Base-by-base conservation (phyloP, 1,140 invertebrate genomes). In the Zaprionus africanus region DNA sequence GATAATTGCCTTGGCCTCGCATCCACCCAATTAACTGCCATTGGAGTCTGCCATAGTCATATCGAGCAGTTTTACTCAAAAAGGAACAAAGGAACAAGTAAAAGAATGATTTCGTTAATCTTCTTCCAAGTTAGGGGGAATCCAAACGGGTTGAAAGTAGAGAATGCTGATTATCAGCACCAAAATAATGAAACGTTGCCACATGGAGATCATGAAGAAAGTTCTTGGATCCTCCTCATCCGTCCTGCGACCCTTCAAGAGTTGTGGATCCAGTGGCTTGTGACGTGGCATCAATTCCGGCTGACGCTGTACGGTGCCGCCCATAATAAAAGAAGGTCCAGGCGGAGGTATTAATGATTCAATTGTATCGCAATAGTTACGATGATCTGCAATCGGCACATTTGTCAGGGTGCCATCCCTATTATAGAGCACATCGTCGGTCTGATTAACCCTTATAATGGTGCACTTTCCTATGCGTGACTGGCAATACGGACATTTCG, bases 1-100 rank as follows among this genome's bases (percentile, higher is more conserved):
- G 78, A 78, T 87, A 87, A 87, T 88, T 87, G 83, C 67, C 73
- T 56, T 43, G 74, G 65, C 79, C 74, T 58, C 59, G 36, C 38
- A 77, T 34, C 31, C 46, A 56, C 31, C 19, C n/a, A 53, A 51
- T 69, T 51, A 56, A 26, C 38, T 43, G 1, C 41, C 41, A 46
- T 17, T 17, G 7, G 41, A 1, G 41, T 17, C n/a, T n/a, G 7
- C 7, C 6, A 46, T 17, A 17, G 7, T 43, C n/a, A 17, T n/a
- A 41, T n/a, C 38, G 15, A 4, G 36, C 36, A 38, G 41, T 19
- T 46, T 46, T 46, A 46, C n/a, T 19, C n/a, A n/a, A 46, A 7
- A n/a, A 17, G 5, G 15, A 17, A 36, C 3, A 12, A 15, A 13
- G 15, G 15, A 15, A n/a, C n/a, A n/a, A 5, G 2, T 13, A 4